phyloP scores from a whole-genome alignment of 2,888 invertebrate species.

The Hydrotaea cyrtoneurina region DNA sequence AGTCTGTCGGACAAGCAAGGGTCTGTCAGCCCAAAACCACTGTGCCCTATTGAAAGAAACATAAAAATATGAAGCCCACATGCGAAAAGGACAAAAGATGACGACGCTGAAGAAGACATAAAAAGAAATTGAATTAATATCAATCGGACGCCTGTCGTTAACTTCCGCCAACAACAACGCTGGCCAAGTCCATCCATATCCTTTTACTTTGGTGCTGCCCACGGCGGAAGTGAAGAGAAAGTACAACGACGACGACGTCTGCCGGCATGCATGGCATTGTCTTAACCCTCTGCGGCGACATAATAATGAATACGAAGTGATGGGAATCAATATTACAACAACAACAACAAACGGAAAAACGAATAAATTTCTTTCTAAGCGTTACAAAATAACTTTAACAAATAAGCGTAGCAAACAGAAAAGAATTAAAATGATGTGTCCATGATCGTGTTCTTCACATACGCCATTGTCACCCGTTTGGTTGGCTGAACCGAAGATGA shows the following conservation, averaged over 20 bases:
- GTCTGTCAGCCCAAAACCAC: too few species aligned
- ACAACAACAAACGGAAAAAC: conserved; percentile 8
- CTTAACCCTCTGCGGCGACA: conserved; percentile 49
- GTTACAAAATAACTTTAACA: conserved; percentile 59
- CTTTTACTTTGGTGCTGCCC: conserved; percentile 40
- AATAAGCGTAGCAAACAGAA: conserved; percentile 54
- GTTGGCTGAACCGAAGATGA: not conserved
- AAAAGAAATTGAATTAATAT: conserved; percentile 80
- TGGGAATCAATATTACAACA: conserved; percentile 53
- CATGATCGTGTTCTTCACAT: too few species aligned
- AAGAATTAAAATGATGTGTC: conserved; percentile 36
- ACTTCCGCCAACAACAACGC: conserved; percentile 69
- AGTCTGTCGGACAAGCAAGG: too few species aligned
- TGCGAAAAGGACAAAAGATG: not conserved
- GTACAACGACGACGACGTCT: conserved; percentile 51
- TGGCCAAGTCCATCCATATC: conserved; percentile 46
- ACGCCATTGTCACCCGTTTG: conserved; percentile 52
- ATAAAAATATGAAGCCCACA: conserved; percentile 22
- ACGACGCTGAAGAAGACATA: conserved; percentile 48
- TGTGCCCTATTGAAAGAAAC: not conserved
- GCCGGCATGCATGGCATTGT: not conserved
- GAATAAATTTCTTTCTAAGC: conserved; percentile 51
- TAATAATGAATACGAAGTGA: conserved; percentile 51
- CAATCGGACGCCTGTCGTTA: conserved; percentile 80
- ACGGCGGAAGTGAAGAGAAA: conserved; percentile 52